These are phyloP conservation scores for Pelvicachromis taeniatus DNA, from an alignment of 2,113 vertebrate genomes.

Conservation along the genomic window DNA sequence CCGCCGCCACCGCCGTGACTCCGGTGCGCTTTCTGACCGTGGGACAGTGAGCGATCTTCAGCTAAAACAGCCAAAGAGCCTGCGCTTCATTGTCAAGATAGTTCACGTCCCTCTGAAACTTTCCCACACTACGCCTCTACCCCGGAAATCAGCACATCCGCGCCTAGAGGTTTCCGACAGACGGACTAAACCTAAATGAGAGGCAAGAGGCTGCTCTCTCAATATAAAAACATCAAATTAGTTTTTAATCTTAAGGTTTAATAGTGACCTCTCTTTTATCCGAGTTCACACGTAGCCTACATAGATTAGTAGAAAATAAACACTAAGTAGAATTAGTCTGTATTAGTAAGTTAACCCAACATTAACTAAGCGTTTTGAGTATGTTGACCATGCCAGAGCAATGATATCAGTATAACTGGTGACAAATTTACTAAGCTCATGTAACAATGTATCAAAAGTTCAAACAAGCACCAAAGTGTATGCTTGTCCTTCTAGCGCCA, in stretches of 20 bases:
- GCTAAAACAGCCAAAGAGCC: constrained; percentile 8
- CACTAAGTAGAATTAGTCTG: neutral
- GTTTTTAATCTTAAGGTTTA: neutral
- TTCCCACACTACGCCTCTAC: neutral
- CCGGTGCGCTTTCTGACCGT: neutral
- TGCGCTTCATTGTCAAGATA: constrained; percentile 33
- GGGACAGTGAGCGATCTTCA: neutral
- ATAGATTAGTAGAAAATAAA: neutral
- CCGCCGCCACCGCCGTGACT: neutral
- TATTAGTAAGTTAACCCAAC: neutral
- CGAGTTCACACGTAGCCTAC: neutral
- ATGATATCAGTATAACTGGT: neutral
- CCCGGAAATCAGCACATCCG: constrained; percentile 11
- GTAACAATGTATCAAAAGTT: neutral
- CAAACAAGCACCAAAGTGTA: neutral
- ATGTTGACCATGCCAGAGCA: neutral
- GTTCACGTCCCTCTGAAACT: neutral
- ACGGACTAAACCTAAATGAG: neutral
- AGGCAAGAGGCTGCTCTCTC: neutral
- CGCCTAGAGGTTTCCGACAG: neutral
- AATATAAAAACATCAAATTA: neutral
- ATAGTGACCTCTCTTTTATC: neutral
- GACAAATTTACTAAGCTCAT: neutral
- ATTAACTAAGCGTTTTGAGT: neutral
- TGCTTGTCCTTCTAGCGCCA: neutral